phyloP scores from a whole-genome alignment of 2,888 invertebrate species.

The Cantharis lateralis region DNA sequence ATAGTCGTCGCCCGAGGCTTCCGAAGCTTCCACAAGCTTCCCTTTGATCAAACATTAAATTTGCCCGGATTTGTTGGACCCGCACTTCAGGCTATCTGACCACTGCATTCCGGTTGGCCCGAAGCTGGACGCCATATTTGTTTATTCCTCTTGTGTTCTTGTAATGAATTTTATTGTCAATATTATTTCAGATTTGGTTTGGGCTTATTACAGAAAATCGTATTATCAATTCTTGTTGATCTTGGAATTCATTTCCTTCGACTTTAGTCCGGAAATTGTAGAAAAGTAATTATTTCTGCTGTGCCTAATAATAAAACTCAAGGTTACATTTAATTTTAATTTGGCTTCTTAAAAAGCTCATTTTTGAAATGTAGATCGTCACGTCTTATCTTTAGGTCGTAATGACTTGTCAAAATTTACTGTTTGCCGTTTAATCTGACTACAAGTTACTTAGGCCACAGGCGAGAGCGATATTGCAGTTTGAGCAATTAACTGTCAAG shows the following conservation, averaged over 20 bases:
- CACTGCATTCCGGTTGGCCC: slow-evolving; percentile 20
- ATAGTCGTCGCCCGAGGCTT: slow-evolving; percentile 21
- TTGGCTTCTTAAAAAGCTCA: neutral
- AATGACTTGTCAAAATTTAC: slow-evolving; percentile 9
- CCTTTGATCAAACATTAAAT: slow-evolving; percentile 37
- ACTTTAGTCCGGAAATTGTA: neutral
- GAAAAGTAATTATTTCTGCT: neutral
- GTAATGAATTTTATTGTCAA: slow-evolving; percentile 4
- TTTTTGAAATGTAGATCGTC: neutral
- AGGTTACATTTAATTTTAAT: neutral
- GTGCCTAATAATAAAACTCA: neutral
- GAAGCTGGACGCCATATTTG: slow-evolving; percentile 14
- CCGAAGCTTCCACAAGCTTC: slow-evolving; percentile 29
- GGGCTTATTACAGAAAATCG: neutral
- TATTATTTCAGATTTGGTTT: slow-evolving; percentile 9
- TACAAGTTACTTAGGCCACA: slow-evolving; percentile 10
- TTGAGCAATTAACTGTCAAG: slow-evolving; percentile 14
- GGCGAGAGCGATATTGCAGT: slow-evolving; percentile 11
- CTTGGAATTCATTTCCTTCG: neutral
- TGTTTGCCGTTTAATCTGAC: slow-evolving; percentile 17
- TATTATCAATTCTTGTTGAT: neutral
- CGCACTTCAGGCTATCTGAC: slow-evolving; percentile 27
- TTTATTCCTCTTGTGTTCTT: slow-evolving; percentile 18
- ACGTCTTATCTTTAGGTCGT: neutral
- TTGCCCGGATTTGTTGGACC: slow-evolving; percentile 31